Percentiles rank a stretch among this genome's conserved stretches.
phyloP scores from a whole-genome alignment of 1,140 invertebrate species.

The Hyphantria cunea region DNA sequence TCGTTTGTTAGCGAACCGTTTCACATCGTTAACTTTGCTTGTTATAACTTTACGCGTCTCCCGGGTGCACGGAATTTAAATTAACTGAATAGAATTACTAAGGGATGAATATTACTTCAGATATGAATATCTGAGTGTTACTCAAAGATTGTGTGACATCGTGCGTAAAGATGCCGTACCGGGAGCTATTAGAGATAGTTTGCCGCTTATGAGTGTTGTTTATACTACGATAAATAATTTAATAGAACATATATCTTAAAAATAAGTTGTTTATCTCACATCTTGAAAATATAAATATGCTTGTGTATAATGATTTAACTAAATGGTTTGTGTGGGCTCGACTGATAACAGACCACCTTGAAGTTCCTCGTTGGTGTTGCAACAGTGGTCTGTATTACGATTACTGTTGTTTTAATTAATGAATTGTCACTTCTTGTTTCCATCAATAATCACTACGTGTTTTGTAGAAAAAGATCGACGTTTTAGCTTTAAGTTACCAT shows the following conservation, averaged over 20 bases:
- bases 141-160: slow-evolving; percentile 26
- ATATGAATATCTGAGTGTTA: slow-evolving; percentile 35
- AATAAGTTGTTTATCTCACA: not conserved
- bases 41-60: slow-evolving; percentile 59
- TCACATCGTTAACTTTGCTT: slow-evolving; percentile 59
- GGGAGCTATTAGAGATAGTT: slow-evolving; percentile 4
- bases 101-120: slow-evolving; percentile 38
- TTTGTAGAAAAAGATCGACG: no score
- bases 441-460: not conserved
- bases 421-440: no score
- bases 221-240: no score
- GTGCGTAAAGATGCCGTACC: not conserved
- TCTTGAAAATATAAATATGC: not conserved
- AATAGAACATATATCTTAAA: no score
- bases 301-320: not conserved
- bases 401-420: not conserved
- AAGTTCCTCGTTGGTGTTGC: not conserved
- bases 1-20: slow-evolving; percentile 51
- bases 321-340: not conserved
- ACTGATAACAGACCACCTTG: not conserved
- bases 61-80: slow-evolving; percentile 51
- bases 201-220: not conserved
- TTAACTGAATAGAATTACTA: slow-evolving; percentile 44
- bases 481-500: not conserved
- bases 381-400: not conserved